These are phyloP conservation scores for Troilus luridus DNA, from an alignment of 2,888 invertebrate species.

Conservation along the genomic window DNA sequence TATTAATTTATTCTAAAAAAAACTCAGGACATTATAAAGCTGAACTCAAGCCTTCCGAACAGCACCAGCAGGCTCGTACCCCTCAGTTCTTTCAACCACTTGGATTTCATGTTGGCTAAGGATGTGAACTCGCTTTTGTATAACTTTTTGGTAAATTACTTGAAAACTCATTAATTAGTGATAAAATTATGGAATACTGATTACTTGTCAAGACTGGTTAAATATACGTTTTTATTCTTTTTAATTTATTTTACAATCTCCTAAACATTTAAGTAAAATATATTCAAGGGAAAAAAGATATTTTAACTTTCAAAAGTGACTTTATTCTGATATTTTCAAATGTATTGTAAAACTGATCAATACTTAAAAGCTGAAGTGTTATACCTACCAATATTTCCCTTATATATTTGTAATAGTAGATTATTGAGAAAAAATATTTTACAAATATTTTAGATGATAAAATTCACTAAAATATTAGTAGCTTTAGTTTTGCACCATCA, in stretches of 20 bases:
- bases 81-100: neutral
- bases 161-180: neutral
- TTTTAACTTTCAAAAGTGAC: too few species aligned
- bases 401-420: too few species aligned
- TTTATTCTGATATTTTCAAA: too few species aligned
- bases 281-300: too few species aligned
- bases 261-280: too few species aligned
- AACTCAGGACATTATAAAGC: neutral
- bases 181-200: neutral
- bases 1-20: constrained; percentile 64
- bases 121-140: neutral
- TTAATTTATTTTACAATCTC: neutral
- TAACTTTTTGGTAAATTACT: neutral
- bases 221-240: neutral
- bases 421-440: too few species aligned
- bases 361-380: too few species aligned
- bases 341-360: too few species aligned
- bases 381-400: too few species aligned
- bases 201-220: neutral
- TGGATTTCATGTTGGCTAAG: constrained; percentile 26
- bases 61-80: neutral
- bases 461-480: too few species aligned
- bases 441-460: too few species aligned
- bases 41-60: neutral
- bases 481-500: too few species aligned